Base-by-base conservation (phyloP, 2,888 invertebrate genomes). In the Pyrochroa serraticornis region DNA sequence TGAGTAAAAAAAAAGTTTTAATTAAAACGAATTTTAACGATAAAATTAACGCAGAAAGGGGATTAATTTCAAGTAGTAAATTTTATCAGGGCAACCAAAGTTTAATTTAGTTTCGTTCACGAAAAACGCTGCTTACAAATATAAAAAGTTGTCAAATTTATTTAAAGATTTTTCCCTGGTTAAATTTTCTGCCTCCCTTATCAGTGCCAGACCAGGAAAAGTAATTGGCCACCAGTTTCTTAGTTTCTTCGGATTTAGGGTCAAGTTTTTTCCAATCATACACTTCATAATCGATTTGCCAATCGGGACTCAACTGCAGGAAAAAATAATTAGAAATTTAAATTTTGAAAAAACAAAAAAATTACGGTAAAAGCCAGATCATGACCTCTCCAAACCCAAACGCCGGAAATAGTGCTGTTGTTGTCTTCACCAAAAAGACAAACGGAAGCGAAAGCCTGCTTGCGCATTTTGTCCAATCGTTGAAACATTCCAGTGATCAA, bases 111-210 rank as follows among this genome's bases (percentile, higher is more conserved):
- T 33, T 43, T 43, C 32, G 33, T 13, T 43, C 12, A 33, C 3
- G 42, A 13, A 30, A 12, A 14, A 9, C n/a, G n/a, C 2, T 22
- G 14, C 6, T 39, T 8, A 5, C 5, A 33, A 43, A 33, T 43
- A 43, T 43, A 43, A 43, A 43, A 43, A 43, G 13, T n/a, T 3
- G 22, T 22, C 22, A 22, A n/a, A 22, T 51, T 86, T 87, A 99
- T 84, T 99, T 99, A 86, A 97, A 99, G 81, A 98, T 92, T 85
- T 99, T 99, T 81, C 98, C 99, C 85, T 98, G 95, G 83, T 96
- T 97, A 86, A 97, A 97, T 77, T 89, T 86, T 77, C 96, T 92
- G 58, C 95, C 97, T 47, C 85, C 79, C 77, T 91, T 92, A 80
- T 97, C 95, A 12, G 83, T 79, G 62, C 96, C 97, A 69, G 85